Percentiles rank a stretch among this genome's conserved stretches.
These are phyloP conservation scores for Helogale parvula DNA, from an alignment of 2,113 vertebrate species.

Conservation along the genomic window DNA sequence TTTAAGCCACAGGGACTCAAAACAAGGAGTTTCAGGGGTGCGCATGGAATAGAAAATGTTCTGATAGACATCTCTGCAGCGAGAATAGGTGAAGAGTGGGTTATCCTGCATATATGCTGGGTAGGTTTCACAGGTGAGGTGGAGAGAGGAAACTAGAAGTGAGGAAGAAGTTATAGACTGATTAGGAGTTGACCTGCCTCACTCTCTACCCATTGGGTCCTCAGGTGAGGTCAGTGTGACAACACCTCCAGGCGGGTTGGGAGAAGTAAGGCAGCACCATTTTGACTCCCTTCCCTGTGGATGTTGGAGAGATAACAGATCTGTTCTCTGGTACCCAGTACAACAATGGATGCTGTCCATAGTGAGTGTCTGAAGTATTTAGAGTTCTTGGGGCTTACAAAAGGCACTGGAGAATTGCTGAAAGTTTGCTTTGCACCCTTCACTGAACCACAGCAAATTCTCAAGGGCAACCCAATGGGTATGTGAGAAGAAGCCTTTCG, in stretches of 20 bases:
- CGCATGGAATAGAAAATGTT: neutral
- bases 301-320: neutral
- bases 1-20: neutral
- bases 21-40: neutral
- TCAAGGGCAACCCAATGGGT: neutral
- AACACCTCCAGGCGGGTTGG: neutral
- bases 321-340: neutral
- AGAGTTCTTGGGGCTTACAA: neutral
- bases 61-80: neutral
- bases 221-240: rapidly evolving
- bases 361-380: neutral
- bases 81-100: neutral
- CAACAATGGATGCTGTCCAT: rapidly evolving
- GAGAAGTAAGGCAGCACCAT: neutral
- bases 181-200: neutral
- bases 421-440: neutral
- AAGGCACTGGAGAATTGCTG: neutral
- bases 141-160: neutral
- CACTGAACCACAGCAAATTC: neutral
- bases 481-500: neutral
- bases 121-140: neutral
- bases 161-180: neutral
- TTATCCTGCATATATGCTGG: neutral
- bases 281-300: neutral
- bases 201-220: neutral